Conservation (phyloP, 2,113 vertebrate genomes). For the Lophotis ruficrista region DNA sequence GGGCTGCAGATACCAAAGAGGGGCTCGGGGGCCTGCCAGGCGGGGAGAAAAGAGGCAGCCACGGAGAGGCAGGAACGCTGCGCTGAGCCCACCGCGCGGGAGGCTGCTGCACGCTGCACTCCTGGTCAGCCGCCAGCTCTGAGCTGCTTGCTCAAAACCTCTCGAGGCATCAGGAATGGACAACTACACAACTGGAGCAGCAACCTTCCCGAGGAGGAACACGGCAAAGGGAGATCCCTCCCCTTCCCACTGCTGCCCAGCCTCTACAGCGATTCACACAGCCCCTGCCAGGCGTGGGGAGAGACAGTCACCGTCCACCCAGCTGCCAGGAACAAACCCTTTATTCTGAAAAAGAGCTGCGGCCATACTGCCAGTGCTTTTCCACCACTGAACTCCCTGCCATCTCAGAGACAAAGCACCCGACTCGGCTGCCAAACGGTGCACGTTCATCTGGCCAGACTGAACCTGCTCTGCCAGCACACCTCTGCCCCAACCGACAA, state of each 20-base stretch:
- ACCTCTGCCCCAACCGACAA: background rate
- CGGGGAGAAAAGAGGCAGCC: background rate
- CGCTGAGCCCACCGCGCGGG: rapidly evolving
- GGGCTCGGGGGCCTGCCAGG: background rate
- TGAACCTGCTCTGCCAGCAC: background rate
- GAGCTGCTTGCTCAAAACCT: background rate
- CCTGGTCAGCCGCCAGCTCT: background rate
- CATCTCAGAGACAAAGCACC: background rate
- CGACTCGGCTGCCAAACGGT: rapidly evolving
- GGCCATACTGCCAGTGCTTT: background rate
- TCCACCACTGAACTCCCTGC: background rate
- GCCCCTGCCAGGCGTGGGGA: background rate
- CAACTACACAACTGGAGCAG: background rate
- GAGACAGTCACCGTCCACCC: background rate
- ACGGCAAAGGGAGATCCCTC: background rate
- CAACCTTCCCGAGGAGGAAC: background rate
- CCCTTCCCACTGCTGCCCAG: background rate
- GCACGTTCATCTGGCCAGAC: background rate
- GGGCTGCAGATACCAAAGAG: background rate
- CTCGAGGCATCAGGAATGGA: background rate
- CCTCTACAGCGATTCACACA: background rate
- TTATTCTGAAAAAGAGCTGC: background rate
- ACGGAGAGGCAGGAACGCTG: background rate
- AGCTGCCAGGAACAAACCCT: background rate
- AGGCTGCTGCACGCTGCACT: background rate